Evolutionary conservation across 2,888 invertebrate genomes (phyloP), one percentile per base, ranked within the genome.

Genomic region (Drosophila monieri): DNA sequence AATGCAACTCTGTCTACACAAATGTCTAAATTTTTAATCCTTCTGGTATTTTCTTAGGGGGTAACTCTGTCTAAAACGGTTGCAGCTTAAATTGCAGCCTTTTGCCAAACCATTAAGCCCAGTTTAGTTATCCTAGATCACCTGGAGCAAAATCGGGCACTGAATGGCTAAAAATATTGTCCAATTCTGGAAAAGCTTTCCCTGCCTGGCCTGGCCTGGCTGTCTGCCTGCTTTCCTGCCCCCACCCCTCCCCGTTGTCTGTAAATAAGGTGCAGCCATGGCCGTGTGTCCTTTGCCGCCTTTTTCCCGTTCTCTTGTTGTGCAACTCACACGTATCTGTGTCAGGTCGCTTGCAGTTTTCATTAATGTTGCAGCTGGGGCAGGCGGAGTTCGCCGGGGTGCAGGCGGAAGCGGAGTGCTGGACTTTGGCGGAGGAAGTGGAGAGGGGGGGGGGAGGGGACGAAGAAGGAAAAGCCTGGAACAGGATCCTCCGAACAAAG

Each of bases 281-380:
- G 72, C 43, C 32, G 32, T 32, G 58, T 27, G 43, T 57, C 58
- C 48, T 43, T 41, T 10, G 21, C 14, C 43, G n/a, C 32, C 37
- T 41, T 25, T 18, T 27, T 52, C 12, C 44, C 18, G 10, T 44
- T 18, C 56, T 8, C 35, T 15, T 12, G 37, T 46, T 30, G 6
- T 37, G 27, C 39, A 51, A 8, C 41, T 68, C 51, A 43, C 41
- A 52, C 55, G 76, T 69, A 56, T 60, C 74, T 66, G 60, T 81
- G 70, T 73, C 77, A 73, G 75, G 54, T 74, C 74, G 75, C 80
- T 75, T 79, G 68, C 75, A 81, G 77, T 67, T 81, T 86, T 83
- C 81, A 83, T 83, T 83, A 81, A 78, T 69, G 55, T 62, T 69
- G 79, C 72, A 72, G 58, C 35, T 69, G 49, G 51, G 30, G 25